A percentile compares a stretch with the other conserved stretches of the same genome.
phyloP scores from a whole-genome alignment of 2,113 vertebrate genomes.

The Trogon surrucura region DNA sequence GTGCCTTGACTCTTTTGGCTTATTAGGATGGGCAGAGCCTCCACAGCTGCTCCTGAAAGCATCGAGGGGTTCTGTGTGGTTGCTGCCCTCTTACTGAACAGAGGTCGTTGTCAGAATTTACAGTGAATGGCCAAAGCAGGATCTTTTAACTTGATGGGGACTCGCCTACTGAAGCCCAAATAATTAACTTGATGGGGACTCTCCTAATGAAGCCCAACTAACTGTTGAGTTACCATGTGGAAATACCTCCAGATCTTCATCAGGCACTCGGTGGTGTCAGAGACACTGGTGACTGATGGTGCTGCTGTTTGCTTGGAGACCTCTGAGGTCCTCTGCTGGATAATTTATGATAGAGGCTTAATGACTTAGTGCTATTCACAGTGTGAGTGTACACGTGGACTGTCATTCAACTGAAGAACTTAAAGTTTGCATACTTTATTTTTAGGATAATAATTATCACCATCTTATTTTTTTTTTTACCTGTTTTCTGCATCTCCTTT shows the following conservation, averaged over 20 bases:
- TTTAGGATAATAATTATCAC: background rate
- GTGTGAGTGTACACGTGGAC: background rate
- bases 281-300: background rate
- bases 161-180: background rate
- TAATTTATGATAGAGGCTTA: background rate
- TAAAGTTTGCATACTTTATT: background rate
- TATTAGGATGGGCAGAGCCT: background rate
- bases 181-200: background rate
- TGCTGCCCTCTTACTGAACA: background rate
- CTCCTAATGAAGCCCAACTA: background rate
- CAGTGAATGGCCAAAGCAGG: background rate
- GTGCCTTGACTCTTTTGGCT: background rate
- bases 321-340: background rate
- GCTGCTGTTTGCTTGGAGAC: background rate
- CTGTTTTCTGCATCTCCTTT: background rate
- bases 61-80: background rate
- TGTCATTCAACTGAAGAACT: background rate
- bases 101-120: background rate
- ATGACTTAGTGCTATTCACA: background rate
- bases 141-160: background rate
- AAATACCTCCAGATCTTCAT: background rate
- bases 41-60: background rate
- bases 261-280: background rate
- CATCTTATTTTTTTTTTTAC: background rate
- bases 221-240: background rate